Percentiles rank a stretch among this genome's conserved stretches.
These are phyloP conservation scores for Margarornis squamiger DNA, from an alignment of 2,797 vertebrate genomes.

Conservation along the genomic window DNA sequence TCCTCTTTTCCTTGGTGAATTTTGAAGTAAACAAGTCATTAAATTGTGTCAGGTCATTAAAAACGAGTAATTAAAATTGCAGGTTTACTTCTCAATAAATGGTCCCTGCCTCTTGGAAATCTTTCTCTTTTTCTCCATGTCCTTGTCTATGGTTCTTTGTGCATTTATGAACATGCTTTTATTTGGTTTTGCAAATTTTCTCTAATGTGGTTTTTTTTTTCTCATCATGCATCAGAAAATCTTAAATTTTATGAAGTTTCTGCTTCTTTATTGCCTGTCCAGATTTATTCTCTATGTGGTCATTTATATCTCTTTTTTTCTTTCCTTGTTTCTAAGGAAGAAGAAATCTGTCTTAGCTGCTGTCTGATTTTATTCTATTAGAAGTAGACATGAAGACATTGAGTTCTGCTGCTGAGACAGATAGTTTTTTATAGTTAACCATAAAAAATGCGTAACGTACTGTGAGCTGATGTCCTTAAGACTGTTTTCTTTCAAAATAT, in stretches of 20 bases:
- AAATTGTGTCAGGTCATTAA: slow-evolving; percentile 5
- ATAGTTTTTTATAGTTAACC: neutral
- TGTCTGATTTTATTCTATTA: neutral
- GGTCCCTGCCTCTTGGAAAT: neutral
- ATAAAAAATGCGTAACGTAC: neutral
- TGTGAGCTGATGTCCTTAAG: neutral
- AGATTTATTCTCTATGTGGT: neutral
- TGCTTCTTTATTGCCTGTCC: neutral
- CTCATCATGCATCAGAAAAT: neutral
- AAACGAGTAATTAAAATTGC: neutral
- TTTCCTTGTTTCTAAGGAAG: neutral
- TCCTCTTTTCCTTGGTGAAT: slow-evolving; percentile 43
- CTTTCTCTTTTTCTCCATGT: neutral
- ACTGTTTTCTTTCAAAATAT: neutral
- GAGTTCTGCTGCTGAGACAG: neutral
- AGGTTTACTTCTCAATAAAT: neutral
- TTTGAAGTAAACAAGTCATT: slow-evolving; percentile 57
- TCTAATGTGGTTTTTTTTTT: neutral
- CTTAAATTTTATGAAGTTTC: neutral
- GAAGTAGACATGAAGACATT: neutral
- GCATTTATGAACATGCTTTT: neutral
- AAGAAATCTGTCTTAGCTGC: neutral
- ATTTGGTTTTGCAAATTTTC: neutral
- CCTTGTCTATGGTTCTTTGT: neutral
- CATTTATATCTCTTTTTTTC: neutral